phyloP scores from a whole-genome alignment of 2,113 vertebrate genomes.

The Chaetodon trifascialis region DNA sequence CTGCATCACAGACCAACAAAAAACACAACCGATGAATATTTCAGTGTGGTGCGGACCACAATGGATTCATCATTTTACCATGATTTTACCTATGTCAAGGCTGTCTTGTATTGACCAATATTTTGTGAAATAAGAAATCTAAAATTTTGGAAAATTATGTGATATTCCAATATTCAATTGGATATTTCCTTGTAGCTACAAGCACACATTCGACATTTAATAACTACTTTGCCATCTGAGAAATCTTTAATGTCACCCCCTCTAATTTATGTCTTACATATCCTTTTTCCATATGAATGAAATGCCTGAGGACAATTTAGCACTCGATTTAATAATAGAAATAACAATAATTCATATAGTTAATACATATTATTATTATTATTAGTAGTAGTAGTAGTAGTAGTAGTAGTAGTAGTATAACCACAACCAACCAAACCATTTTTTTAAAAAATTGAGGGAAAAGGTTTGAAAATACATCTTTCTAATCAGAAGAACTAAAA shows the following conservation, averaged over 20 bases:
- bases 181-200: background rate
- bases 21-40: background rate
- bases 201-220: background rate
- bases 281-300: too few relatives aligned
- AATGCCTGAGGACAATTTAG: too few relatives aligned
- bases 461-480: background rate
- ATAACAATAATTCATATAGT: too few relatives aligned
- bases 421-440: too few relatives aligned
- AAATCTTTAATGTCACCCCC: background rate
- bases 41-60: background rate
- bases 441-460: background rate
- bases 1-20: background rate
- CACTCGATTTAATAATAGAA: too few relatives aligned
- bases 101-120: background rate
- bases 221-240: background rate
- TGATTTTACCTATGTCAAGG: too few relatives aligned
- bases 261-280: background rate
- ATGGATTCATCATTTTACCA: background rate
- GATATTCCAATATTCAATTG: background rate
- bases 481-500: background rate
- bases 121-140: background rate
- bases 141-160: background rate
- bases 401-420: background rate
- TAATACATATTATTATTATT: too few relatives aligned
- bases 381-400: background rate